A percentile compares a stretch with the other conserved stretches of the same genome.
Evolutionary conservation across 2,888 invertebrate species (phyloP).

Genomic region (Agriopis aurantiaria): DNA sequence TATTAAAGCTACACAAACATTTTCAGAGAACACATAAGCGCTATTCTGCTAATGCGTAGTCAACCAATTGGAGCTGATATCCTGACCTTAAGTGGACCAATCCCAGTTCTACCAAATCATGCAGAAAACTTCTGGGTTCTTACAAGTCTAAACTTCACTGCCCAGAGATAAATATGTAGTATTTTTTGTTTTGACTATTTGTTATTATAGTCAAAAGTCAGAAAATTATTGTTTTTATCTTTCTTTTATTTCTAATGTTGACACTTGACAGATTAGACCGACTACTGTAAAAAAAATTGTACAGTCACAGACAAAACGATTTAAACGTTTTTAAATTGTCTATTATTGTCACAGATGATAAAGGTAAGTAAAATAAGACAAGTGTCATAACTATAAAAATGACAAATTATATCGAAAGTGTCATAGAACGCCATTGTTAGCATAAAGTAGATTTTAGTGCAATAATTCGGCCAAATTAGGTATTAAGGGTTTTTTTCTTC

Average conservation of each 20-base stretch:
- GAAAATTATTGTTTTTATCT: conserved; percentile 18
- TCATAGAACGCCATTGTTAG: conserved; percentile 47
- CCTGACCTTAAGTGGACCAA: no score
- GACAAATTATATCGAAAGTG: conserved; percentile 29
- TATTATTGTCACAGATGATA: background rate
- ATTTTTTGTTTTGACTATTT: conserved; percentile 32
- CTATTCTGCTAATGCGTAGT: no score
- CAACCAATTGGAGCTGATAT: no score
- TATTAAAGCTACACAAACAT: no score
- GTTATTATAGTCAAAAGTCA: conserved; percentile 21
- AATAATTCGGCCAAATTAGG: conserved; percentile 74
- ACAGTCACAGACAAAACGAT: background rate
- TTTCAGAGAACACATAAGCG: no score
- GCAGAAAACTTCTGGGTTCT: background rate
- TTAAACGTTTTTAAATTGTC: background rate
- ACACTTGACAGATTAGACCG: background rate
- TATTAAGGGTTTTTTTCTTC: conserved; percentile 40
- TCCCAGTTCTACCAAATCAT: background rate
- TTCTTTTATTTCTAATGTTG: background rate
- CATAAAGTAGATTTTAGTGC: conserved; percentile 60
- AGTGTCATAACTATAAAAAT: conserved; percentile 16
- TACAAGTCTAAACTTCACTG: background rate
- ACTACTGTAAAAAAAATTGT: background rate
- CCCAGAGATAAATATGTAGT: conserved; percentile 14
- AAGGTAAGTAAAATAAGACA: background rate